Evolutionary conservation across 2,113 vertebrate genomes (phyloP), one percentile per base, ranked within the genome.

Genomic region (Pagrus major): DNA sequence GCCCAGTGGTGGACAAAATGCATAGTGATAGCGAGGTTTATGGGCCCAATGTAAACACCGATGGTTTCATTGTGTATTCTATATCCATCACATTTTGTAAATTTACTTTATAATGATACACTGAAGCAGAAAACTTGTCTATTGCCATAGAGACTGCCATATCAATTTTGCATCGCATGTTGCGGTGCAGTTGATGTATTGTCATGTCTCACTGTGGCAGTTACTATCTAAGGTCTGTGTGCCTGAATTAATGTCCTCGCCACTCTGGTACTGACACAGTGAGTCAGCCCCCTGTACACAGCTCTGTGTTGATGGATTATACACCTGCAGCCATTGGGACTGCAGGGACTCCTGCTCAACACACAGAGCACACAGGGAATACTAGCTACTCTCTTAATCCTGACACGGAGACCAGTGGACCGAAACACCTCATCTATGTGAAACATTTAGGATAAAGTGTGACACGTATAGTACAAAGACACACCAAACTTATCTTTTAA

Each of bases 251-350:
- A 88, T 90, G 80, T 88, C 76, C 68, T 90, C 55, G 47, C 49
- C 71, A 52, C 72, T 81, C 84, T 77, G 52, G 54, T 78, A 78
- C 78, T 84, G 86, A 88, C 87, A 89, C 72, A 68, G 64, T 78
- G 86, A 89, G 89, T 90, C 89, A 81, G 81, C 67, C 81, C 81
- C 52, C 76, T 59, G 74, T 71, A 81, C 80, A 78, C 68, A 67
- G 72, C 84, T 76, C 78, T 70, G 71, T 58, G 83, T 77, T 93
- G 92, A 94, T 91, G 90, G 91, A 94, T 93, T 90, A 89, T 46
- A 80, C 89, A 91, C 89, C 91, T 91, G 83, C 91, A 91, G 91
- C 84, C 83, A 89, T 56, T 35, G 54, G 73, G 76, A 81, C 90
- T 76, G 69, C 80, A 60, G 88, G 86, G 79, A 90, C 83, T 79